Conservation (phyloP, 2,113 vertebrate genomes). For the Sylvia atricapilla region DNA sequence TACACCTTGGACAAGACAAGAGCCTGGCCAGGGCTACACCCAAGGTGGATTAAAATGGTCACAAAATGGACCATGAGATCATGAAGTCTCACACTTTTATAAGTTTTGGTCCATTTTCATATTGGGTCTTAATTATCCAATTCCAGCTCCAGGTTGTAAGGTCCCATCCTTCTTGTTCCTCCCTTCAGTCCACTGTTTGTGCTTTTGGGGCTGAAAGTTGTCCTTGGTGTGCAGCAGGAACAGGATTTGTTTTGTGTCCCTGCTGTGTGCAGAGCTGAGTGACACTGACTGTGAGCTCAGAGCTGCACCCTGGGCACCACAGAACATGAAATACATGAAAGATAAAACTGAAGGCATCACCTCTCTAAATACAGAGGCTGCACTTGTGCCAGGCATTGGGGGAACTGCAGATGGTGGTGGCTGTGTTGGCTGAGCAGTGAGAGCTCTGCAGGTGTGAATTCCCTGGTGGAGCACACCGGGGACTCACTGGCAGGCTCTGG, state of each 20-base stretch:
- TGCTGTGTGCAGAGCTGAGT: not conserved
- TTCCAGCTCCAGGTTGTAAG: not conserved
- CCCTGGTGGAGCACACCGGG: accelerated
- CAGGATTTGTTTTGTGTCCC: not conserved
- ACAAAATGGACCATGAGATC: not conserved
- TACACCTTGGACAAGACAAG: too few relatives aligned
- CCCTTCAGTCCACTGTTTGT: not conserved
- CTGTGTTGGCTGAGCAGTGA: not conserved
- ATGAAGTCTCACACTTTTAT: not conserved
- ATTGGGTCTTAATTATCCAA: not conserved
- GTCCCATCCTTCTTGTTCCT: not conserved
- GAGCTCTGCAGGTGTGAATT: not conserved
- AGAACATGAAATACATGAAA: not conserved
- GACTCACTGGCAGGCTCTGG: not conserved
- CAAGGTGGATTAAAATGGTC: not conserved
- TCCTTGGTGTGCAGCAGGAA: not conserved
- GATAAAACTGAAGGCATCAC: not conserved
- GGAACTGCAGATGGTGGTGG: not conserved
- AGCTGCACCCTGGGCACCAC: not conserved
- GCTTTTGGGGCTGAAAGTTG: not conserved
- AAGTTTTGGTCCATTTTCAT: not conserved
- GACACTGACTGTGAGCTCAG: not conserved
- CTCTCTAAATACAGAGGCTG: too few relatives aligned
- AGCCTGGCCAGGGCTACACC: not conserved
- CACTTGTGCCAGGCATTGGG: not conserved